phyloP scores from a whole-genome alignment of 2,113 vertebrate genomes.

The Pampusana beccarii region DNA sequence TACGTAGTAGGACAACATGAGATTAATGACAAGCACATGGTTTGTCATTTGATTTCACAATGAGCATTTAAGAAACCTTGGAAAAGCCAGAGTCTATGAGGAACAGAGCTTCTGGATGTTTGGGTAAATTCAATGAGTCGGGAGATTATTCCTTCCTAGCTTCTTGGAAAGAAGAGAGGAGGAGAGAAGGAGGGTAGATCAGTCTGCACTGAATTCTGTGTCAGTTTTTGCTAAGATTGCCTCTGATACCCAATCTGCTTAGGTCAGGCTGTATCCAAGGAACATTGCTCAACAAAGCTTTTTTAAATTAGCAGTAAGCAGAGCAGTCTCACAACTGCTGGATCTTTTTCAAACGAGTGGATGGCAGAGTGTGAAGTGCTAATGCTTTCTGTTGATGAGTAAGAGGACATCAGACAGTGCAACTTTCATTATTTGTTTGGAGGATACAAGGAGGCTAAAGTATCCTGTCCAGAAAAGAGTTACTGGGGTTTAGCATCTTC shows the following conservation, averaged over 20 bases:
- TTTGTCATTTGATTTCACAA: background rate
- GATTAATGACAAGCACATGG: background rate
- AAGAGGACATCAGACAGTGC: background rate
- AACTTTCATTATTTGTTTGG: background rate
- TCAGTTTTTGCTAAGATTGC: background rate
- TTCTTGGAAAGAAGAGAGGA: background rate
- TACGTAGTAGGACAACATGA: background rate
- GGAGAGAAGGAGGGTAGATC: background rate
- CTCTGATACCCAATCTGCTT: background rate
- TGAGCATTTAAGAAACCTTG: background rate
- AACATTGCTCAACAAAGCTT: background rate
- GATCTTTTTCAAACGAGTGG: background rate
- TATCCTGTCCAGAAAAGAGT: background rate
- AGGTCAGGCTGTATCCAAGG: background rate
- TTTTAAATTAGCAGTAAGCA: background rate
- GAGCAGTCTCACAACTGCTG: background rate
- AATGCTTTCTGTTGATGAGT: background rate
- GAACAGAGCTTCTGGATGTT: background rate
- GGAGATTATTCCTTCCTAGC: background rate
- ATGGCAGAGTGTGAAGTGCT: background rate
- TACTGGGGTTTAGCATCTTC: background rate
- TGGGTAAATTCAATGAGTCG: background rate
- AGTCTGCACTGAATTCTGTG: background rate
- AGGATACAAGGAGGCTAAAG: background rate
- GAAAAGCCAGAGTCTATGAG: background rate